Evolutionary conservation across 2,888 invertebrate species (phyloP).

Genomic region (Volucella zonaria): DNA sequence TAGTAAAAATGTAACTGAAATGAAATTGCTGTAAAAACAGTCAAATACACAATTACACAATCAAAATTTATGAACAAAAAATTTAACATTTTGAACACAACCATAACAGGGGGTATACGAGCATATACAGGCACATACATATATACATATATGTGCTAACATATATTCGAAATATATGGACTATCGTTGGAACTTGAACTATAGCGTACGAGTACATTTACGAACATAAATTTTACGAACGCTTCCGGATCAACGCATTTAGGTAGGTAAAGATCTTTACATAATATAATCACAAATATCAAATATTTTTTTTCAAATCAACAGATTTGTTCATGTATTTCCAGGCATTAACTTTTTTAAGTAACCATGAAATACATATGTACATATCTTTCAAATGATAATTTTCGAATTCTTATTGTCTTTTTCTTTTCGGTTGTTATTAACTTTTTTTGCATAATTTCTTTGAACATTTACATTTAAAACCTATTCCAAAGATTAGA

Average conservation of each 20-base stretch:
- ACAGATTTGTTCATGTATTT: slow-evolving; percentile 21
- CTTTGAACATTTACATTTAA: slow-evolving; percentile 7
- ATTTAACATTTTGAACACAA: slow-evolving; percentile 61
- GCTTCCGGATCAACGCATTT: slow-evolving; percentile 16
- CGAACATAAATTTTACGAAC: not conserved
- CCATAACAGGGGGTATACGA: slow-evolving; percentile 51
- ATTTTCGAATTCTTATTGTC: not conserved
- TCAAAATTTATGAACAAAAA: not conserved
- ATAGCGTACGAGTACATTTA: too few species aligned
- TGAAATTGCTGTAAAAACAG: slow-evolving; percentile 40
- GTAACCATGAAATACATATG: not conserved
- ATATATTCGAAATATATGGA: too few species aligned
- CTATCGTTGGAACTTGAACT: too few species aligned
- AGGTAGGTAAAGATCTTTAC: not conserved
- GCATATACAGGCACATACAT: slow-evolving; percentile 1
- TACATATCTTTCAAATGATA: not conserved
- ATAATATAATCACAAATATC: slow-evolving; percentile 18
- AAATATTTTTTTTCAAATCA: slow-evolving; percentile 1
- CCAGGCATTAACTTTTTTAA: not conserved
- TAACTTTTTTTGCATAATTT: not conserved
- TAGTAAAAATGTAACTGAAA: slow-evolving; percentile 7
- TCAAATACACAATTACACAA: slow-evolving; percentile 37
- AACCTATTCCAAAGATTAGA: slow-evolving; percentile 8
- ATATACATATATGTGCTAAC: too few species aligned
- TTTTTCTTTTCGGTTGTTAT: not conserved